Conservation (phyloP, 2,113 vertebrate genomes). For the Melospiza melodia region DNA sequence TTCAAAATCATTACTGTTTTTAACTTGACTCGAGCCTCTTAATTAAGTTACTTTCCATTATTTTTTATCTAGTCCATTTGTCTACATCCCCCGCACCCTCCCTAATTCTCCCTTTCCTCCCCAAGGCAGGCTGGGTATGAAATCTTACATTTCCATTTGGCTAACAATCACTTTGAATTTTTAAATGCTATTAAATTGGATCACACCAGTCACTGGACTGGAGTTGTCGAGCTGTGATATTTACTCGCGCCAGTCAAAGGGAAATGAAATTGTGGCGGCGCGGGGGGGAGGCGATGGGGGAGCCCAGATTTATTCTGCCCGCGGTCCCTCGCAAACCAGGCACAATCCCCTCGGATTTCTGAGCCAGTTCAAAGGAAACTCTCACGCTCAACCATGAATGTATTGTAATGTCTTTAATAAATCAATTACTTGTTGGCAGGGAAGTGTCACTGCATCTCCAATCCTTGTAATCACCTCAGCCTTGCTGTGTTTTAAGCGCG, state of each 20-base stretch:
- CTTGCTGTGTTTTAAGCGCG: slow-evolving; percentile 63
- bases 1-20: slow-evolving; percentile 62
- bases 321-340: slow-evolving; percentile 65
- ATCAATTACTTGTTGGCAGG: slow-evolving; percentile 82
- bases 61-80: slow-evolving; percentile 74
- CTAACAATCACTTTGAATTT: slow-evolving; percentile 68
- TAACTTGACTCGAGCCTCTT: slow-evolving; percentile 58
- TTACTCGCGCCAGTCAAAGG: slow-evolving; percentile 70
- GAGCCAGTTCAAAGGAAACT: slow-evolving; percentile 74
- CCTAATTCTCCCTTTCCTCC: slow-evolving; percentile 45
- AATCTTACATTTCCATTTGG: slow-evolving; percentile 75
- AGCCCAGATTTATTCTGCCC: slow-evolving; percentile 47
- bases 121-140: slow-evolving; percentile 63
- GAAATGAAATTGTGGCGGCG: slow-evolving; percentile 55
- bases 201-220: slow-evolving; percentile 70
- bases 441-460: slow-evolving; percentile 76
- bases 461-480: slow-evolving; percentile 75
- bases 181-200: slow-evolving; percentile 78
- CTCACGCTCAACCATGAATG: slow-evolving; percentile 70
- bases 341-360: slow-evolving; percentile 64
- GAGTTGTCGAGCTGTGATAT: slow-evolving; percentile 73
- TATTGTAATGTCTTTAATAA: slow-evolving; percentile 80
- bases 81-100: slow-evolving; percentile 55
- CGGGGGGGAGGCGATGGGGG: not conserved
- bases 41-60: slow-evolving; percentile 74